These are phyloP conservation scores for Galemys pyrenaicus DNA, from an alignment of 2,113 vertebrate species.

Conservation along the genomic window DNA sequence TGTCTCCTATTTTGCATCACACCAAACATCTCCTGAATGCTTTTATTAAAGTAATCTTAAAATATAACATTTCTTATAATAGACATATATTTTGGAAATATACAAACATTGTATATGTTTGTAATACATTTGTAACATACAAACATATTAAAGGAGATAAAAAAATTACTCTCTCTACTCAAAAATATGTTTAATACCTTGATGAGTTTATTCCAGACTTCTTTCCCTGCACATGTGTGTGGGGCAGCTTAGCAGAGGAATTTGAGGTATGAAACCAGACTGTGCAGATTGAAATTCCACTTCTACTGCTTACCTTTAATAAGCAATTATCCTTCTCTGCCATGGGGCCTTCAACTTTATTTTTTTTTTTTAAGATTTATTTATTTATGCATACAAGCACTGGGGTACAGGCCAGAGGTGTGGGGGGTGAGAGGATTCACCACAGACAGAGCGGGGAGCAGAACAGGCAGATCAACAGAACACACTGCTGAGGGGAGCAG, in stretches of 20 bases:
- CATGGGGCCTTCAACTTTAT: not conserved
- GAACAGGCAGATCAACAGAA: too few species aligned
- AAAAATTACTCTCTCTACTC: not conserved
- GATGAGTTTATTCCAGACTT: not conserved
- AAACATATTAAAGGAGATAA: not conserved
- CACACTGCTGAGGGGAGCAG: too few species aligned
- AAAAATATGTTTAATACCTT: not conserved
- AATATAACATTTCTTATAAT: not conserved
- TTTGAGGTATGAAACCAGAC: not conserved
- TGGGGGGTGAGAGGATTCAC: too few species aligned
- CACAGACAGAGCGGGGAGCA: too few species aligned
- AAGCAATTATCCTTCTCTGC: not conserved
- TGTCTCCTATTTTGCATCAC: not conserved
- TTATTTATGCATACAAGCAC: too few species aligned
- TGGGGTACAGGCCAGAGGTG: too few species aligned
- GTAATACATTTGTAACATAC: too few species aligned
- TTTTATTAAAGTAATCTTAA: slow-evolving; percentile 18
- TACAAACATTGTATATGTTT: too few species aligned
- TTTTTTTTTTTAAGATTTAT: too few species aligned
- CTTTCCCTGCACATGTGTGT: not conserved
- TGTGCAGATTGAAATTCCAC: not conserved
- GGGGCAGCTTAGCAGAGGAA: not conserved
- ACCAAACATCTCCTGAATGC: not conserved
- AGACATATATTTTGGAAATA: not conserved
- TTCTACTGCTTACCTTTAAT: not conserved